These are phyloP conservation scores for Taenioides sp. DNA, from an alignment of 2,797 vertebrate genomes.

Conservation along the genomic window DNA sequence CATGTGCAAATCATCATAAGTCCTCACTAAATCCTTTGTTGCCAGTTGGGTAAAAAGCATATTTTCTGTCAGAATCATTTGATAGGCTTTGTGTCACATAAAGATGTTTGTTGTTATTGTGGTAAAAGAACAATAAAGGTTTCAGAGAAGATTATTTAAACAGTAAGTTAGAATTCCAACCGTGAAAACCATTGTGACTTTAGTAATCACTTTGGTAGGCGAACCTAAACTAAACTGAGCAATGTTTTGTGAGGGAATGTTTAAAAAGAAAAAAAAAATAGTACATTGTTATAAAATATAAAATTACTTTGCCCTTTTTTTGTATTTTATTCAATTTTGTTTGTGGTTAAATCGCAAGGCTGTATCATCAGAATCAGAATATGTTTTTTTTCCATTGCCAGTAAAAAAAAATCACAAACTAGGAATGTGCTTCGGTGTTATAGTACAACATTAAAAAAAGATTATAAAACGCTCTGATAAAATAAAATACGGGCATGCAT, in stretches of 20 bases:
- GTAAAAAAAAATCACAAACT: no score
- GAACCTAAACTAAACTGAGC: neutral
- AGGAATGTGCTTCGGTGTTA: no score
- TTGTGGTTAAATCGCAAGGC: neutral
- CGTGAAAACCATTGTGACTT: neutral
- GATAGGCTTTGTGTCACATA: neutral
- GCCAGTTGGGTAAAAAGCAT: neutral
- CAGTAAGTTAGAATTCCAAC: neutral
- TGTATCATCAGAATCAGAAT: no score
- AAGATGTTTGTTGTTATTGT: neutral
- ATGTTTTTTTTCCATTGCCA: no score
- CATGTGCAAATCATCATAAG: slow-evolving; percentile 14
- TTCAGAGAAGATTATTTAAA: neutral
- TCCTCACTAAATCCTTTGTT: neutral
- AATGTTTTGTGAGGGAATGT: neutral
- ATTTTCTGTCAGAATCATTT: neutral
- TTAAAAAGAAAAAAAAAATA: neutral
- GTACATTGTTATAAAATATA: neutral
- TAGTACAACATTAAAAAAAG: no score
- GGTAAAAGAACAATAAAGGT: slow-evolving; percentile 1
- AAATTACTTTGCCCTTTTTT: neutral
- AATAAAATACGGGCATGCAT: no score
- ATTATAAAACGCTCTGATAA: no score
- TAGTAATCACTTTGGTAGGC: neutral
- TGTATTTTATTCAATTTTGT: neutral